Conservation (phyloP, 2,888 invertebrate genomes). For the Incurvaria masculella region DNA sequence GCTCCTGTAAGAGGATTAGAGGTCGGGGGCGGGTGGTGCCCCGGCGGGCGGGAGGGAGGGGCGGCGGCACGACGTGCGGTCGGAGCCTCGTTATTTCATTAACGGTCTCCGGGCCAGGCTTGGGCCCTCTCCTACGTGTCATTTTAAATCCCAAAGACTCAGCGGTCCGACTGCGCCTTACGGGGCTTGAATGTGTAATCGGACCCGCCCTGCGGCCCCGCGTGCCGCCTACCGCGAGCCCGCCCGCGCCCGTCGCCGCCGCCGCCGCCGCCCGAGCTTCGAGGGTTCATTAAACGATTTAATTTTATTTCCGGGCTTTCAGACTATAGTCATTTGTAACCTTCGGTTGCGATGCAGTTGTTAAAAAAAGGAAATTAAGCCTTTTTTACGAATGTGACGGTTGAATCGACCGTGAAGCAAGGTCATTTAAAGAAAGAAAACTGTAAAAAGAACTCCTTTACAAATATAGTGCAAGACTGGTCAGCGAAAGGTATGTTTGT, state of each 20-base stretch:
- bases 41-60: slow-evolving; percentile 1
- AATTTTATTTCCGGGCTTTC: neutral
- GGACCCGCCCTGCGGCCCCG: slow-evolving; percentile 29
- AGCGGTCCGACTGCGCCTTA: slow-evolving; percentile 26
- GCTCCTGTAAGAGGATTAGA: slow-evolving; percentile 15
- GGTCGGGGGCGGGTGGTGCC: slow-evolving; percentile 7
- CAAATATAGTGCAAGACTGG: too few relatives aligned
- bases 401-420: too few relatives aligned
- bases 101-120: slow-evolving; percentile 12
- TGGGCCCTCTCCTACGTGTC: slow-evolving; percentile 11
- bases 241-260: neutral
- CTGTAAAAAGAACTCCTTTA: too few relatives aligned
- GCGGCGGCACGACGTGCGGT: neutral
- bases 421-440: too few relatives aligned
- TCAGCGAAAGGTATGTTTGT: too few relatives aligned
- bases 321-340: neutral
- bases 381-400: too few relatives aligned
- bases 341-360: neutral
- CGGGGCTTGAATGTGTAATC: slow-evolving; percentile 38
- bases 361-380: neutral
- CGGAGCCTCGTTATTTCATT: slow-evolving; percentile 18
- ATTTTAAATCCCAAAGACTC: slow-evolving; percentile 9
- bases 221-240: slow-evolving; percentile 1
- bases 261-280: neutral
- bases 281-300: neutral